phyloP scores from a whole-genome alignment of 1,140 invertebrate genomes.

The Cyrtorhinus lividipennis region DNA sequence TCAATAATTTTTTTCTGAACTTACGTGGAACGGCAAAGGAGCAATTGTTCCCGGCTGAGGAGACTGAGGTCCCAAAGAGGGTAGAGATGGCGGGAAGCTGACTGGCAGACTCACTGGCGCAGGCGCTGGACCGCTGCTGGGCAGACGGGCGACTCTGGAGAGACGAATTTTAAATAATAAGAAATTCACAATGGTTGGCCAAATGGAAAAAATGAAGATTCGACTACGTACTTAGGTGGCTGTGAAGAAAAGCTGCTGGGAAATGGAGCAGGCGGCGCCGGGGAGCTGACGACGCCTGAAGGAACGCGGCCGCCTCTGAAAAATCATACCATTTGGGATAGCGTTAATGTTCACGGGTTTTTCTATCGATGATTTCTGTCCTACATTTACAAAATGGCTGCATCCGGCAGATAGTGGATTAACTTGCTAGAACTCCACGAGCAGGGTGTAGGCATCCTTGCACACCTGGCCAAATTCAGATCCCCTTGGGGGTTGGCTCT shows the following conservation, averaged over 20 bases:
- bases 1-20: too few species aligned
- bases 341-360: slow-evolving; percentile 6
- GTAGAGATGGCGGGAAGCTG: slow-evolving; percentile 1
- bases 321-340: too few species aligned
- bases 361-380: too few species aligned
- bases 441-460: too few species aligned
- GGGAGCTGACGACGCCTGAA: neutral
- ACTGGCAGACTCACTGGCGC: slow-evolving; percentile 34
- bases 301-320: slow-evolving; percentile 18
- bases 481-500: too few species aligned
- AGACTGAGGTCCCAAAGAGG: slow-evolving; percentile 21
- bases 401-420: too few species aligned
- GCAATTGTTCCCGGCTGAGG: slow-evolving; percentile 30
- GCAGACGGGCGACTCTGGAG: slow-evolving; percentile 42
- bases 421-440: too few species aligned
- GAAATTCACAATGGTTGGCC: too few species aligned
- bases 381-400: too few species aligned
- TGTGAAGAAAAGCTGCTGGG: neutral
- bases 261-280: neutral
- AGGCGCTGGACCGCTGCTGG: slow-evolving; percentile 47
- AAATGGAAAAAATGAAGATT: neutral
- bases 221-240: neutral
- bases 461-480: too few species aligned
- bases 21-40: slow-evolving; percentile 32
- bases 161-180: slow-evolving; percentile 8